phyloP scores from a whole-genome alignment of 2,888 invertebrate genomes.

The Drosophila conformis region DNA sequence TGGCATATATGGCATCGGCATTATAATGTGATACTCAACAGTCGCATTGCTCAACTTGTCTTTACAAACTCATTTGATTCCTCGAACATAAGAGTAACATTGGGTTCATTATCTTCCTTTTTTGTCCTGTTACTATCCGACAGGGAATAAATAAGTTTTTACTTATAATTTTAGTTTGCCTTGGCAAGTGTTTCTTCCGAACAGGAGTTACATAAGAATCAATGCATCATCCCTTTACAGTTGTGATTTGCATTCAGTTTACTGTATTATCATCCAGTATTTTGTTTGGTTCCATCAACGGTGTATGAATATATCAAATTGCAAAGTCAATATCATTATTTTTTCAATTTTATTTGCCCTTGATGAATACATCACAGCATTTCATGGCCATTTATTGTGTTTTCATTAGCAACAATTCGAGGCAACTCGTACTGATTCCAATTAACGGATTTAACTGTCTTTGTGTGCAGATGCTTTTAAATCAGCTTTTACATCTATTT shows the following conservation, averaged over 20 bases:
- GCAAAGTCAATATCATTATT: background rate
- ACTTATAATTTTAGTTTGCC: too few species aligned
- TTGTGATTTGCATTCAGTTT: background rate
- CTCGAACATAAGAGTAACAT: background rate
- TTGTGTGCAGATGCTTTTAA: constrained; percentile 18
- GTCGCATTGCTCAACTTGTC: too few species aligned
- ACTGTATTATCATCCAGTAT: background rate
- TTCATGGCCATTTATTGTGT: background rate
- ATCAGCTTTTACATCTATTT: constrained; percentile 26
- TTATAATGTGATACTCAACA: background rate
- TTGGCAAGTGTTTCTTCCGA: too few species aligned
- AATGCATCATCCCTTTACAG: background rate
- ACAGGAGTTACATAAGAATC: background rate
- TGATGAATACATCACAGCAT: background rate
- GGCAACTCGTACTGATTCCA: background rate
- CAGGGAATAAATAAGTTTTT: too few species aligned
- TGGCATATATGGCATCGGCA: background rate
- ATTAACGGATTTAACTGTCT: background rate
- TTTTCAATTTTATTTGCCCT: background rate
- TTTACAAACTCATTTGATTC: background rate
- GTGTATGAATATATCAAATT: background rate
- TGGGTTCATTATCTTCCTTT: background rate
- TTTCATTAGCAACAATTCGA: background rate
- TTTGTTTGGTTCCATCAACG: background rate
- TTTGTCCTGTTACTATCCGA: too few species aligned